A percentile compares a stretch with the other conserved stretches of the same genome.
phyloP scores from a whole-genome alignment of 1,140 invertebrate genomes.

The Hirudo medicinalis region DNA sequence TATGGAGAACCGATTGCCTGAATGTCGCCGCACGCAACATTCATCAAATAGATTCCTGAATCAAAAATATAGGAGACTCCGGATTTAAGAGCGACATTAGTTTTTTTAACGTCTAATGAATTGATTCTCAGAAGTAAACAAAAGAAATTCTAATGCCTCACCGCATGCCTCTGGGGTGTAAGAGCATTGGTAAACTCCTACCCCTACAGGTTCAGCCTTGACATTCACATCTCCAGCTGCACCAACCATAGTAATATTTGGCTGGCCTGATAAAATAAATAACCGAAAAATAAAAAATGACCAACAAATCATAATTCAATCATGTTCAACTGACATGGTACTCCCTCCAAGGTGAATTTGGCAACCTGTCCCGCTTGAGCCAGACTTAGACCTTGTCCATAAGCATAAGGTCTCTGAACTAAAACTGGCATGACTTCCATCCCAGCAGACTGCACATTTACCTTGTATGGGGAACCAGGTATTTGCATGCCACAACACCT shows the following conservation, averaged over 20 bases:
- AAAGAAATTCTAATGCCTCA: not conserved
- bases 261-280: not conserved
- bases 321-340: not conserved
- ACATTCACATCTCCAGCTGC: not conserved
- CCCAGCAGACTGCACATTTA: constrained; percentile 56
- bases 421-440: not conserved
- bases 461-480: constrained; percentile 78
- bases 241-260: not conserved
- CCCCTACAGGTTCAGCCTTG: not conserved
- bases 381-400: constrained; percentile 2
- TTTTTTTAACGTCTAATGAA: not conserved
- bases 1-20: not conserved
- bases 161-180: not conserved
- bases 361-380: not conserved
- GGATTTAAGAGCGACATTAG: not conserved
- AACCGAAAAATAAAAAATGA: not conserved
- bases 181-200: not conserved
- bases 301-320: not conserved
- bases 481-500: constrained; percentile 76
- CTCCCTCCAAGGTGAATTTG: not conserved
- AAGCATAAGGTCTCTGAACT: constrained; percentile 7
- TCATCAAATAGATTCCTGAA: constrained; percentile 6
- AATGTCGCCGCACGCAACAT: not conserved
- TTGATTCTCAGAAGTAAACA: not conserved
- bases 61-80: too few species aligned